Percentiles rank a stretch among this genome's conserved stretches.
These are phyloP conservation scores for Philopotamus ludificatus DNA, from an alignment of 1,140 invertebrate species.

Conservation along the genomic window DNA sequence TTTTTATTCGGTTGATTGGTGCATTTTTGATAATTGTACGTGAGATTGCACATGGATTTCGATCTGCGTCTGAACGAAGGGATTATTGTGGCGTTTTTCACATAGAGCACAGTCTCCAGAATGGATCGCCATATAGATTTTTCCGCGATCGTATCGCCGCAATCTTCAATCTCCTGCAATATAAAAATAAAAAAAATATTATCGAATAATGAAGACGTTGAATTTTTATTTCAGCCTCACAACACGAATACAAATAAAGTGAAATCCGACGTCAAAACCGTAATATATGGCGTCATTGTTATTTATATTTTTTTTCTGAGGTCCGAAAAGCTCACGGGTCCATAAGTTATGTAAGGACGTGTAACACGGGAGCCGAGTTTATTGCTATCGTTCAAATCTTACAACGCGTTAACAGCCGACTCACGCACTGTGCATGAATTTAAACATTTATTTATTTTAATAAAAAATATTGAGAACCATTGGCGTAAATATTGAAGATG, in stretches of 20 bases:
- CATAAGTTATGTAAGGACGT: not conserved
- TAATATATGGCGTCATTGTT: not conserved
- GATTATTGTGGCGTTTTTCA: constrained; percentile 25
- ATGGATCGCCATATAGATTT: constrained; percentile 32
- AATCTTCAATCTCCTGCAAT: constrained; percentile 31
- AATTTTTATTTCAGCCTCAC: not conserved
- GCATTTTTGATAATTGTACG: too few species aligned
- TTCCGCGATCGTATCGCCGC: constrained; percentile 17
- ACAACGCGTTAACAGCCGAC: too few species aligned
- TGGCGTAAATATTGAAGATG: too few species aligned
- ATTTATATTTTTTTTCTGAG: not conserved
- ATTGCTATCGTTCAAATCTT: too few species aligned
- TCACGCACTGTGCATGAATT: not conserved
- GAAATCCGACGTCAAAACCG: not conserved
- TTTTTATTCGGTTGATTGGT: constrained; percentile 6
- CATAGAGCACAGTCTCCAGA: constrained; percentile 32
- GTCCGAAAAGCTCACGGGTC: not conserved
- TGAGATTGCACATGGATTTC: constrained; percentile 9
- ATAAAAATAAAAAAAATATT: constrained; percentile 7
- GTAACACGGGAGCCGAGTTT: not conserved
- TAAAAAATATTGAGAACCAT: too few species aligned
- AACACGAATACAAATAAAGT: not conserved
- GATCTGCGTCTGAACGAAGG: constrained; percentile 6
- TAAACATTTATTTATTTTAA: not conserved
- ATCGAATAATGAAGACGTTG: not conserved